phyloP scores from a whole-genome alignment of 2,797 vertebrate genomes.

The Coregonus suidteri region DNA sequence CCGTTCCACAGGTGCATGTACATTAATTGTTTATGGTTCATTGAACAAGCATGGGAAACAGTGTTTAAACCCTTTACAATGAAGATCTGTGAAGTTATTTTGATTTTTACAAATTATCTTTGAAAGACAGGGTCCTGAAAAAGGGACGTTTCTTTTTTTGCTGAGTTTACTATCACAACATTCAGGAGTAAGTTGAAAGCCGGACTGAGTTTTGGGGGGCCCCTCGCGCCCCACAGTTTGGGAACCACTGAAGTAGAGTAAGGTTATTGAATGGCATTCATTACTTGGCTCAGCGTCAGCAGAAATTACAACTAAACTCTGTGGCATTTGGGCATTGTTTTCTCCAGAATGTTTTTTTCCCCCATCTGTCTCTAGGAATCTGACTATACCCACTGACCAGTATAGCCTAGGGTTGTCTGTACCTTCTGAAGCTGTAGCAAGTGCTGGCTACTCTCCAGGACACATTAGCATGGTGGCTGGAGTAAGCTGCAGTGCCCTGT shows the following conservation, averaged over 20 bases:
- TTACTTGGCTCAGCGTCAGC: background rate
- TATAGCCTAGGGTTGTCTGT: background rate
- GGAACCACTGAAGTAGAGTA: background rate
- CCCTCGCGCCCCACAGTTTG: too few relatives aligned
- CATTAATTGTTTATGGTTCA: too few relatives aligned
- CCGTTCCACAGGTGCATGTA: too few relatives aligned
- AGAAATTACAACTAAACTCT: background rate
- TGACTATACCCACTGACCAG: background rate
- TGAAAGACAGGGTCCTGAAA: too few relatives aligned
- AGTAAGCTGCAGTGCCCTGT: background rate
- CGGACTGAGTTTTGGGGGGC: too few relatives aligned
- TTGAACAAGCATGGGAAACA: too few relatives aligned
- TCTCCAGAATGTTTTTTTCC: background rate
- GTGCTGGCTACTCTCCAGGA: background rate
- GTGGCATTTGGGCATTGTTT: background rate
- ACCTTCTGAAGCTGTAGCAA: background rate
- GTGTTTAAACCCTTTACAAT: too few relatives aligned
- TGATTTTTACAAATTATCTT: too few relatives aligned
- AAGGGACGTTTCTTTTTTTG: too few relatives aligned
- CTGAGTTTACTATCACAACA: too few relatives aligned
- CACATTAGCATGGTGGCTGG: background rate
- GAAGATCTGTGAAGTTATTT: too few relatives aligned
- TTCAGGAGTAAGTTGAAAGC: too few relatives aligned
- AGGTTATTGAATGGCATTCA: background rate
- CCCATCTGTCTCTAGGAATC: constrained; percentile 1